Evolutionary conservation across 1,140 invertebrate genomes (phyloP).

Genomic region (Apis dorsata): DNA sequence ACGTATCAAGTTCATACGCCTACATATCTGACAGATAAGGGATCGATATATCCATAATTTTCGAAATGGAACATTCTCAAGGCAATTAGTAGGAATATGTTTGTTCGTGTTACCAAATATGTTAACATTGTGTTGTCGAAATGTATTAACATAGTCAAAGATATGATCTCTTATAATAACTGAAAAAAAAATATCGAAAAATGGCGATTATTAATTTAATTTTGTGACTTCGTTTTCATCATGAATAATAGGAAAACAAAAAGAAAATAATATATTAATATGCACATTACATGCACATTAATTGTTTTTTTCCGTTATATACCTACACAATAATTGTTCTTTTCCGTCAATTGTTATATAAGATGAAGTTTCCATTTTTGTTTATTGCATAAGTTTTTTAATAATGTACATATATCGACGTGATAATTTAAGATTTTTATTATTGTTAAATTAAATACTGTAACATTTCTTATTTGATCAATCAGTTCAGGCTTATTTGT

Average conservation of each 20-base stretch:
- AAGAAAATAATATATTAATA: too few species aligned
- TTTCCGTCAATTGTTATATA: background rate
- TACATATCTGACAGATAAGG: background rate
- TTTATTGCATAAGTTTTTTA: background rate
- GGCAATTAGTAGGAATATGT: constrained; percentile 19
- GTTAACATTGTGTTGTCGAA: background rate
- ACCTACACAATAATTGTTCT: background rate
- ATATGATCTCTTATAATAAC: constrained; percentile 7
- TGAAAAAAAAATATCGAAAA: constrained; percentile 12
- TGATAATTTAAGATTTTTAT: too few species aligned
- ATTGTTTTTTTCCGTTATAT: too few species aligned
- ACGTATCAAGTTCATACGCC: constrained; percentile 18
- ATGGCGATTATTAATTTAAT: background rate
- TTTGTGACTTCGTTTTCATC: background rate
- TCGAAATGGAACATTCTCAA: background rate
- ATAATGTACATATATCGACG: too few species aligned
- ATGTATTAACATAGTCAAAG: constrained; percentile 14
- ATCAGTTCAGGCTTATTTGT: background rate
- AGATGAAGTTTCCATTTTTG: background rate
- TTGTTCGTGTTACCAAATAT: constrained; percentile 5
- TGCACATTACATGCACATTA: too few species aligned
- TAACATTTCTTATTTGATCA: background rate
- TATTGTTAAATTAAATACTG: background rate
- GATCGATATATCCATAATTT: constrained; percentile 18
- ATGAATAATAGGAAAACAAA: background rate